Evolutionary conservation across 2,113 vertebrate genomes (phyloP).

Genomic region (Stercorarius parasiticus): DNA sequence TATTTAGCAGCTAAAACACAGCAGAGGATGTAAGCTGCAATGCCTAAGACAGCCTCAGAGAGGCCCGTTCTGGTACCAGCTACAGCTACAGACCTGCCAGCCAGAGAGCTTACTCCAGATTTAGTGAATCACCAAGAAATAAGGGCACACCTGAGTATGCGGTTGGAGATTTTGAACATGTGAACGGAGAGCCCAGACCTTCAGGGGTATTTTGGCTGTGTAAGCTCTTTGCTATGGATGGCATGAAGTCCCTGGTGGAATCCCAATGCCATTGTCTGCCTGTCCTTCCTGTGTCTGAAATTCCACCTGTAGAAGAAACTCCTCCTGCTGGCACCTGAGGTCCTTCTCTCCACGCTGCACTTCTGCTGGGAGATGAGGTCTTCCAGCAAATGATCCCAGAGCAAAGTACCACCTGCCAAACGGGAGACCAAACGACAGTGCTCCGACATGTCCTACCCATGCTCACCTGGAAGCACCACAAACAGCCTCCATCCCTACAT

Average conservation of each 20-base stretch:
- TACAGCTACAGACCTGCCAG: neutral
- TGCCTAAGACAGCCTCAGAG: neutral
- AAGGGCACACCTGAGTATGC: accelerated
- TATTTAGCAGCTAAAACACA: conserved; percentile 23
- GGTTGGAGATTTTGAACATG: neutral
- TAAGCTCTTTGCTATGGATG: neutral
- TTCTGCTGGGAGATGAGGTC: neutral
- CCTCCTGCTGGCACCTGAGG: neutral
- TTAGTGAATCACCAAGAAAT: neutral
- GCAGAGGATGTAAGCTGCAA: neutral
- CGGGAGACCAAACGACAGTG: neutral
- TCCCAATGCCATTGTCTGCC: neutral
- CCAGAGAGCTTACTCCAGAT: neutral
- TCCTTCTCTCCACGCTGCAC: neutral
- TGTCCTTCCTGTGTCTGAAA: neutral
- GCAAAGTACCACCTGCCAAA: neutral
- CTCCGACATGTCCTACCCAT: accelerated
- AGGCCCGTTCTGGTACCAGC: neutral
- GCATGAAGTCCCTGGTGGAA: neutral
- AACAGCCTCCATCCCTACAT: neutral
- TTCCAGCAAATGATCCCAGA: neutral
- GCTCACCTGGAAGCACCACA: neutral
- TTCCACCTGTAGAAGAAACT: neutral
- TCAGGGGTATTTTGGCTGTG: neutral
- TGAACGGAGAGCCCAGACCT: neutral